Evolutionary conservation across 2,113 vertebrate genomes (phyloP).

Genomic region (Helogale parvula): DNA sequence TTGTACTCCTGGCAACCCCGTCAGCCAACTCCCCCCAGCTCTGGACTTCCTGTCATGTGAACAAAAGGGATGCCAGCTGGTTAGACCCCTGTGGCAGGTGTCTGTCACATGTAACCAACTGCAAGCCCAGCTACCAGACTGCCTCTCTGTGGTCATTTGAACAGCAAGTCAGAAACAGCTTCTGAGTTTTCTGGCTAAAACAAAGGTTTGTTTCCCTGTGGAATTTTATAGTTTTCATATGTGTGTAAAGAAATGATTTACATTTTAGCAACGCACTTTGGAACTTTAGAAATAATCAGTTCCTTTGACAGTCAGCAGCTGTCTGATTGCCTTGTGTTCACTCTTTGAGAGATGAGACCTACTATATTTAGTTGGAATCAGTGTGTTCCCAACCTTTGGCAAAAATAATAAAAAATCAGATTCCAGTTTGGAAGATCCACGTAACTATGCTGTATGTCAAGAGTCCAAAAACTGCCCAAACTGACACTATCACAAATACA

Average conservation of each 20-base stretch:
- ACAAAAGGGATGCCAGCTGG: not conserved
- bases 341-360: slow-evolving; percentile 48
- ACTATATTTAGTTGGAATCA: slow-evolving; percentile 66
- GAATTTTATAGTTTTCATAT: not conserved
- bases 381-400: not conserved
- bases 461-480: slow-evolving; percentile 18
- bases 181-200: slow-evolving; percentile 47
- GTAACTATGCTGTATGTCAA: not conserved
- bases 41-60: not conserved
- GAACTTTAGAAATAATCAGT: slow-evolving; percentile 22
- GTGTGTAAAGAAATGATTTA: slow-evolving; percentile 52
- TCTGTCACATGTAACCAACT: slow-evolving; percentile 30
- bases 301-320: slow-evolving; percentile 71
- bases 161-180: slow-evolving; percentile 63
- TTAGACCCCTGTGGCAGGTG: not conserved
- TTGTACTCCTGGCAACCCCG: not conserved
- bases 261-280: slow-evolving; percentile 46
- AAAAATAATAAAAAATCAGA: slow-evolving; percentile 44
- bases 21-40: not conserved
- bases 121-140: slow-evolving; percentile 43
- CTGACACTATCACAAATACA: slow-evolving; percentile 16
- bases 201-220: slow-evolving; percentile 42
- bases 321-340: slow-evolving; percentile 67
- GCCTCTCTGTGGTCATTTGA: slow-evolving; percentile 19
- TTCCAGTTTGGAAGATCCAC: slow-evolving; percentile 24